Base-by-base conservation (phyloP, 2,888 invertebrate genomes). In the Pegoplata infirma region DNA sequence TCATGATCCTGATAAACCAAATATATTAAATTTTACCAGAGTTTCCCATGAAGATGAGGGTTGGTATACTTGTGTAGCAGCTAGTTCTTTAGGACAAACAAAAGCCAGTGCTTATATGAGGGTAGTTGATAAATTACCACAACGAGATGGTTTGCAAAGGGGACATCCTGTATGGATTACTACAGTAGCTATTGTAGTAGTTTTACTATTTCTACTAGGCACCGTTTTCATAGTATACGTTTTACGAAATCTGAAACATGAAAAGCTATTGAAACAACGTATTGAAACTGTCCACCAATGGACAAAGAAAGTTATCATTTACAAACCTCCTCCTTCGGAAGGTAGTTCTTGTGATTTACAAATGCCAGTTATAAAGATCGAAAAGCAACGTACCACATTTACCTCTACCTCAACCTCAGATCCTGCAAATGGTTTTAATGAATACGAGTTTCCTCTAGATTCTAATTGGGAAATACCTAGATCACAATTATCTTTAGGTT, bases 361-460 rank as follows among this genome's bases (percentile, higher is more conserved):
- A 55, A 94, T 96, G 93, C 98, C 98, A 1, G 93, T 98, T 4
- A 96, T 98, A 0, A 96, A 97, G 90, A 97, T 97, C 72, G 97
- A 96, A 87, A 96, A 96, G 84, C 96, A 96, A 86, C 94, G 96
- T 84, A 89, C 92, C 0, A 93, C 94, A 0, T 93, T 93, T 58
- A 92, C 92, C 59, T 92, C 92, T 69, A 82, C 82, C 0, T 76
- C 81, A 0, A 92, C 93, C 7, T 91, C 91, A 55, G 93, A 94
- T 83, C 91, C 92, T 0, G 92, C 93, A 83, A 87, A 87, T 72
- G 91, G 93, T 87, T 94, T 95, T 87, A 96, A 97, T 0, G 98
- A 98, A 86, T 99, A 99, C 88, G 98, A 99, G 87, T 91, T 99
- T 14, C 98, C 98, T 0, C 91, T 98, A 84, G 99, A 99, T 88